A percentile compares a stretch with the other conserved stretches of the same genome.
phyloP scores from a whole-genome alignment of 2,797 vertebrate genomes.

The Diceros bicornis region DNA sequence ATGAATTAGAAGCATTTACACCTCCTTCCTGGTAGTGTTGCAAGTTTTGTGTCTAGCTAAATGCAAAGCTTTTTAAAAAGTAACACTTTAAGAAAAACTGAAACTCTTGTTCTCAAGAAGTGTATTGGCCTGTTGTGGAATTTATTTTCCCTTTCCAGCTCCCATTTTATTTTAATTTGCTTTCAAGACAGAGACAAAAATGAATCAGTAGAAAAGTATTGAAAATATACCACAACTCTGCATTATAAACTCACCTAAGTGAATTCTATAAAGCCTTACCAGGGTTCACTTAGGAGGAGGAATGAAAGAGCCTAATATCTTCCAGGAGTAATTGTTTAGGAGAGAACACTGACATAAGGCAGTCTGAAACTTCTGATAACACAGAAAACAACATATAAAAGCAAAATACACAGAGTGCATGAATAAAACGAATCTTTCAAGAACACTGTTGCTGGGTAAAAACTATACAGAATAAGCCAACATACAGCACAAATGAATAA shows the following conservation, averaged over 20 bases:
- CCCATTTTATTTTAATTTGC: background rate
- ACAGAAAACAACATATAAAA: background rate
- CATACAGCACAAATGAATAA: background rate
- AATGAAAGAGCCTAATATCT: background rate
- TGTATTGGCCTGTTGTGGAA: background rate
- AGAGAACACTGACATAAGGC: background rate
- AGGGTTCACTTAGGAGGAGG: background rate
- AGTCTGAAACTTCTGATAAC: background rate
- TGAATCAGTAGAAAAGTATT: background rate
- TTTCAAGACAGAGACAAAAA: background rate
- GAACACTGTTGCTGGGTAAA: background rate
- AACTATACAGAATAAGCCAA: background rate
- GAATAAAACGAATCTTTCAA: background rate
- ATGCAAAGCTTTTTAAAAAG: background rate
- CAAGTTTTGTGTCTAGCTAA: background rate
- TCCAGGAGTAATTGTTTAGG: too few relatives aligned
- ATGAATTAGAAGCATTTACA: background rate
- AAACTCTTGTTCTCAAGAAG: background rate
- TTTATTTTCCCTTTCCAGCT: background rate
- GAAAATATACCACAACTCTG: background rate
- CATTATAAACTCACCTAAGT: background rate
- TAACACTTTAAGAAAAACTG: background rate
- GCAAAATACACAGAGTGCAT: background rate
- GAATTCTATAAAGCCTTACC: background rate
- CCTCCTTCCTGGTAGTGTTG: background rate